Evolutionary conservation across 2,113 vertebrate genomes (phyloP), one percentile per base, ranked within the genome.

Genomic region (Hippoglossus stenolepis): DNA sequence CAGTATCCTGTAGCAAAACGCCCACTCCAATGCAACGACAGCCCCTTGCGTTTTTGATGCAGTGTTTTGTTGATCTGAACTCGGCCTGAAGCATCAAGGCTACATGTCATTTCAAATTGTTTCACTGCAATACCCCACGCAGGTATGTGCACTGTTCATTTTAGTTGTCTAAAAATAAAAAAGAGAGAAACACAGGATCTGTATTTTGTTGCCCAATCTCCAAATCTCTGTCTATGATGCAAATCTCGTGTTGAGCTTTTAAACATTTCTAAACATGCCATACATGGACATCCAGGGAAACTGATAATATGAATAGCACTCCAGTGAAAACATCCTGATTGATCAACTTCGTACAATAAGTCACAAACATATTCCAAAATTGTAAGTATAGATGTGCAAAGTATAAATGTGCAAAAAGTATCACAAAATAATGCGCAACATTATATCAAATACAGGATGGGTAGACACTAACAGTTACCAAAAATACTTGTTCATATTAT

Each of bases 21-120:
- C 77, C 79, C 74, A 77, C 71, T 62, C 51, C 38, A 45, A 24
- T 1, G 6, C 72, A 75, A 63, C 70, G 3, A n/a, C 24, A 26
- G 24, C 57, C 49, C n/a, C 24, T 63, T 61, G 71, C 3, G 4
- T 71, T 82, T 70, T 62, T 56, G 26, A 68, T 66, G 45, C 10
- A 47, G 21, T 28, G 43, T 68, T 17, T 7, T 79, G 59, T 73
- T 69, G 60, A 84, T 54, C 20, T 69, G 24, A 73, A 65, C 38
- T 53, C 11, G 1, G 69, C 75, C 72, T 69, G n/a, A 53, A 69
- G 67, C 66, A 23, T 47, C 31, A 20, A 12, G 17, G 40, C 65
- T 56, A 70, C 2, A 61, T 70, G 24, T 18, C 1, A 70, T 66
- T 65, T 74, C 20, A 70, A 66, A 47, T 21, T 2, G 23, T 35